These are phyloP conservation scores for Lepus europaeus DNA, from an alignment of 2,113 vertebrate species.

Conservation along the genomic window DNA sequence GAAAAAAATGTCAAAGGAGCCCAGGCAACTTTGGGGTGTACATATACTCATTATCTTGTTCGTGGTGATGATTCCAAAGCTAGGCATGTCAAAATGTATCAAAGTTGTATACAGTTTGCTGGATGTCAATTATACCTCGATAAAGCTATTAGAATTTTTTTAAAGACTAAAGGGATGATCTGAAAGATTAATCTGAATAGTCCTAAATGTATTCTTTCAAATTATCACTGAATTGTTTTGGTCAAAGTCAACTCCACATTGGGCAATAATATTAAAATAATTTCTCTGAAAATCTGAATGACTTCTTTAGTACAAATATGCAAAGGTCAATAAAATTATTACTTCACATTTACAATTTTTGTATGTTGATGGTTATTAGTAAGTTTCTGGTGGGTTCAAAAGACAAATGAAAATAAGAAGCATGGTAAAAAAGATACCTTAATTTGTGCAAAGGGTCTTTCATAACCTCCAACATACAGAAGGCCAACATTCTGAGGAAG, in stretches of 20 bases:
- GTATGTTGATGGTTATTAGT: background rate
- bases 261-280: conserved; percentile 57
- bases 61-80: background rate
- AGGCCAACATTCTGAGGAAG: conserved; percentile 95
- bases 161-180: background rate
- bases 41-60: background rate
- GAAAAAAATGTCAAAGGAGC: background rate
- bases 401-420: conserved; percentile 44
- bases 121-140: background rate
- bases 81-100: conserved; percentile 13
- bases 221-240: conserved; percentile 29
- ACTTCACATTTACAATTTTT: conserved; percentile 37
- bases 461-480: conserved; percentile 97
- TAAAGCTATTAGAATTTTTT: conserved; percentile 29
- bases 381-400: conserved; percentile 10
- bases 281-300: background rate
- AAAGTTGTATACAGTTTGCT: background rate
- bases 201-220: conserved; percentile 26
- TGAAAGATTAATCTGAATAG: background rate
- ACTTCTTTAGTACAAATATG: conserved; percentile 8
- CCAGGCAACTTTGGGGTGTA: background rate
- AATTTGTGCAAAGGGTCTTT: conserved; percentile 97
- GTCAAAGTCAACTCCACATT: conserved; percentile 41
- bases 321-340: conserved; percentile 59
- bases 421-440: conserved; percentile 91